A percentile compares a stretch with the other conserved stretches of the same genome.
Evolutionary conservation across 2,113 vertebrate species (phyloP).

Genomic region (Bubo scandiacus): DNA sequence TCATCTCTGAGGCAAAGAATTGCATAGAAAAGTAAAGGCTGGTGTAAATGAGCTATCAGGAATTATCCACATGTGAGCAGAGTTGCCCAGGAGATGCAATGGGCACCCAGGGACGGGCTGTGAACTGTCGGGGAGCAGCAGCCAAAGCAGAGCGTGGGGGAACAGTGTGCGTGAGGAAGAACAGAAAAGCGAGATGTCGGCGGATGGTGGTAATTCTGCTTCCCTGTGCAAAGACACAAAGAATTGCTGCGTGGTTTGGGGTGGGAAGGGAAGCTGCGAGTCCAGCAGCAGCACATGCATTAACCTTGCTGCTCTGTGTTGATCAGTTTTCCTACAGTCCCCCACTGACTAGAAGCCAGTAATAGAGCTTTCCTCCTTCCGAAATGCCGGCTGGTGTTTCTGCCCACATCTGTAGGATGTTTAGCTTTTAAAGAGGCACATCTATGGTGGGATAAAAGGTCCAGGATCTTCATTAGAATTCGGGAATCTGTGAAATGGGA

Average conservation of each 20-base stretch:
- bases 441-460: background rate
- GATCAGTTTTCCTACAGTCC: no score
- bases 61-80: no score
- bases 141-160: background rate
- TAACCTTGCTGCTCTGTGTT: background rate
- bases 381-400: background rate
- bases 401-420: background rate
- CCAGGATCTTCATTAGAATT: background rate
- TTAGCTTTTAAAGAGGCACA: background rate
- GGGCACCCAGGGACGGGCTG: background rate
- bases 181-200: background rate
- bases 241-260: background rate
- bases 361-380: background rate
- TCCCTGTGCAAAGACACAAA: background rate
- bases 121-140: background rate
- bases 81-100: background rate
- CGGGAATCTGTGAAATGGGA: background rate
- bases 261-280: background rate
- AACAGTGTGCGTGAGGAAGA: background rate
- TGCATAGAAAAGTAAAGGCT: background rate
- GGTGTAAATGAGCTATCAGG: background rate
- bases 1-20: background rate
- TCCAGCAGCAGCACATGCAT: background rate
- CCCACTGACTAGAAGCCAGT: background rate
- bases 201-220: background rate